A percentile compares a stretch with the other conserved stretches of the same genome.
Evolutionary conservation across 2,888 invertebrate genomes (phyloP).

Genomic region (Cantharis nigra): DNA sequence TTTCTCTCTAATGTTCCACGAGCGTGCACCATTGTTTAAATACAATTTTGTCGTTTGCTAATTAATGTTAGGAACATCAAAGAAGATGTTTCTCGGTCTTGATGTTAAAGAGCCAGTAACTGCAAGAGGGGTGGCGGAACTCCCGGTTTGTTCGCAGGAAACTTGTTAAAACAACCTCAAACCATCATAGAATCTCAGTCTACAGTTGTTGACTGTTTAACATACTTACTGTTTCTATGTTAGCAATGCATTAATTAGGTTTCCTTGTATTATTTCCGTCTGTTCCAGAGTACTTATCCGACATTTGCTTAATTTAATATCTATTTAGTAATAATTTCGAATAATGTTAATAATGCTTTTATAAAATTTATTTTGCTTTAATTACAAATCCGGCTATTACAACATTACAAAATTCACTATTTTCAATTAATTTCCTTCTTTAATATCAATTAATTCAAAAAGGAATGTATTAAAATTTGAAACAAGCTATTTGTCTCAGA

Average conservation of each 20-base stretch:
- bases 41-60: constrained; percentile 67
- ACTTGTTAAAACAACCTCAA: constrained; percentile 41
- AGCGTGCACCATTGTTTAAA: constrained; percentile 60
- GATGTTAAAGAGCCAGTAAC: constrained; percentile 56
- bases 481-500: no score
- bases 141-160: constrained; percentile 37
- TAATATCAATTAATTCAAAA: no score
- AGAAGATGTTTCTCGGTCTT: constrained; percentile 61
- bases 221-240: constrained; percentile 31
- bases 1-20: constrained; percentile 35
- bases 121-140: constrained; percentile 28
- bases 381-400: no score
- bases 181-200: constrained; percentile 33
- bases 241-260: constrained; percentile 35
- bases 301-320: neutral
- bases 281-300: constrained; percentile 9
- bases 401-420: no score
- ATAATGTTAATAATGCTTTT: neutral
- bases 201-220: constrained; percentile 34
- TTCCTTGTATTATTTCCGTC: constrained; percentile 32
- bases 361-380: neutral
- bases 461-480: no score
- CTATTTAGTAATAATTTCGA: neutral
- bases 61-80: constrained; percentile 62
- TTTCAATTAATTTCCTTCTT: no score